Evolutionary conservation across 2,888 invertebrate species (phyloP), one percentile per base, ranked within the genome.

Genomic region (Aphodius sticticus): DNA sequence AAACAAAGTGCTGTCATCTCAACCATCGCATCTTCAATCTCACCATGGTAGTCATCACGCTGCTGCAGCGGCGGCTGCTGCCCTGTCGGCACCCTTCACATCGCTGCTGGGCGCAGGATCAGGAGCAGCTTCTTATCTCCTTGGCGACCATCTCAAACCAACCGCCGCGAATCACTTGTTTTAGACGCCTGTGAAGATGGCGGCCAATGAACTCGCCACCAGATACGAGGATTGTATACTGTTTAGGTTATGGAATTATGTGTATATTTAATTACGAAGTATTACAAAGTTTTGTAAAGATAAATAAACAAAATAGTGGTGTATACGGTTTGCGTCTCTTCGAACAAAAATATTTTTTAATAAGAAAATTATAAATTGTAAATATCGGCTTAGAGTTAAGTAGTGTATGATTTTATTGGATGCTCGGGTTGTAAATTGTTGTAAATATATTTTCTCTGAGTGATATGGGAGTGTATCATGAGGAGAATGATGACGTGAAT

Each of bases 41-140:
- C 90, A 94, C 89, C 91, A 94, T 90, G 90, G 94, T 83, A 88
- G 88, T 90, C 93, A 93, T 89, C 92, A 82, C 91, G 93, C 83
- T 90, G 94, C 89, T 90, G 94, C 90, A 90, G 94, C 84, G 87
- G 89, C 89, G 1, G 94, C 89, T 89, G 94, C 87, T 90, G 93
- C 87, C 90, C 92, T 89, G 92, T 89, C 84, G 92, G 90, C 82
- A 92, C 91, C 71, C 93, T 91, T 86, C 93, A 91, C 89, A 92
- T 91, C 82, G 90, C 88, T 74, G 89, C 92, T 76, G 89, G 92
- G 76, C 91, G 92, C 92, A 70, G 91, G 92, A 69, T 91, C 92
- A 75, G 87, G 89, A 38, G 89, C 89, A 7, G 92, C 92, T 81
- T 92, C 92, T 85, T 92, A 92, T 85, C 90, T 93, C 71, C 90